Evolutionary conservation across 2,888 invertebrate genomes (phyloP).

Genomic region (Brenthis hecate): DNA sequence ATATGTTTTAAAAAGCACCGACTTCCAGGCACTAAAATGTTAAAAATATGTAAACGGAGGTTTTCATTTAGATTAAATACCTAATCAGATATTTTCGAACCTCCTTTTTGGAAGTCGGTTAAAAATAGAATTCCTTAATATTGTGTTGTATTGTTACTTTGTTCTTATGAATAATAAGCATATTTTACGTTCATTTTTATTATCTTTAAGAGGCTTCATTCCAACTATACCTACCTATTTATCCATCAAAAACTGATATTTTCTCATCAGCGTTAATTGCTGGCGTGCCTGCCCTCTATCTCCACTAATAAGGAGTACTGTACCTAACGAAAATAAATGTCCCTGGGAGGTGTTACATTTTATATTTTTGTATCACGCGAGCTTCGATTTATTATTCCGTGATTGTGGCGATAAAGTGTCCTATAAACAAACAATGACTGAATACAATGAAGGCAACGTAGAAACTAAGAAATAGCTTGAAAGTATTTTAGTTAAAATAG

Average conservation of each 20-base stretch:
- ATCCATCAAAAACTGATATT: slow-evolving; percentile 57
- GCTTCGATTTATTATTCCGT: slow-evolving; percentile 45
- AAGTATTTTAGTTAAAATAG: background rate
- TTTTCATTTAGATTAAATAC: too few species aligned
- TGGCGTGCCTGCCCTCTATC: slow-evolving; percentile 68
- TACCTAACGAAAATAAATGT: slow-evolving; percentile 74
- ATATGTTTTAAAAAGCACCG: too few species aligned
- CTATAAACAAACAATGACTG: slow-evolving; percentile 31
- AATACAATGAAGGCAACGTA: background rate
- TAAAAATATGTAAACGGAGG: too few species aligned
- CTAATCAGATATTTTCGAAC: too few species aligned
- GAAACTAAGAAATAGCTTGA: background rate
- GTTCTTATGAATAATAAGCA: too few species aligned
- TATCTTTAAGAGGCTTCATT: background rate
- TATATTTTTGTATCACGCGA: slow-evolving; percentile 73
- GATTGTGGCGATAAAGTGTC: slow-evolving; percentile 31
- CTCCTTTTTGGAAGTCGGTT: too few species aligned
- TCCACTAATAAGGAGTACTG: slow-evolving; percentile 62
- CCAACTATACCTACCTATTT: background rate
- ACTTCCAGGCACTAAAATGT: too few species aligned
- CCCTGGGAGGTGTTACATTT: slow-evolving; percentile 68
- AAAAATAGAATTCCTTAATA: too few species aligned
- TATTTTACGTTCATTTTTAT: background rate
- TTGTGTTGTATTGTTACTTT: too few species aligned
- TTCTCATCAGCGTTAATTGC: slow-evolving; percentile 66